Percentiles rank a stretch among this genome's conserved stretches.
These are phyloP conservation scores for Atrina japonica DNA, from an alignment of 2,888 invertebrate genomes.

Conservation along the genomic window DNA sequence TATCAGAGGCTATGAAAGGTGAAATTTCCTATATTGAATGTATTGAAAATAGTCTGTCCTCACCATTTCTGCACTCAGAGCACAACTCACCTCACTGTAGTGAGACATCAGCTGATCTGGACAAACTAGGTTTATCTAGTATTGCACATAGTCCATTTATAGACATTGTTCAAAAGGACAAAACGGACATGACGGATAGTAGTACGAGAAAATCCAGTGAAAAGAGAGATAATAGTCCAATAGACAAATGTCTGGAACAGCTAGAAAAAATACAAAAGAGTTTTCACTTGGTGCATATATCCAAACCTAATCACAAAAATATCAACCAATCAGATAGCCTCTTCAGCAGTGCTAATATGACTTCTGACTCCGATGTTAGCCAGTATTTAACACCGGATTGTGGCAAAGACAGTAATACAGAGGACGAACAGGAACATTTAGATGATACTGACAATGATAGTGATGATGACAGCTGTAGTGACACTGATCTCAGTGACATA, in stretches of 20 bases:
- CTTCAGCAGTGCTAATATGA: slow-evolving; percentile 30
- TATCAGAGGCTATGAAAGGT: slow-evolving; percentile 1
- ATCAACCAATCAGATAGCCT: slow-evolving; percentile 34
- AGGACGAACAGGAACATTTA: slow-evolving; percentile 17
- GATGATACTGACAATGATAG: slow-evolving; percentile 15
- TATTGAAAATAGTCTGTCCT: slow-evolving; percentile 27
- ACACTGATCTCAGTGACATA: slow-evolving; percentile 38
- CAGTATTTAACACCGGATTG: background rate
- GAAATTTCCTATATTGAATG: slow-evolving; percentile 30
- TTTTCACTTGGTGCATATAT: slow-evolving; percentile 43
- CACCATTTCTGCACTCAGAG: background rate
- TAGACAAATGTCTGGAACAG: slow-evolving; percentile 35
- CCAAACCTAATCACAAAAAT: slow-evolving; percentile 24
- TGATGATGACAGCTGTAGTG: slow-evolving; percentile 4
- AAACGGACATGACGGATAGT: no score
- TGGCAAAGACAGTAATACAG: slow-evolving; percentile 1
- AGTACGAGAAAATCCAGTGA: slow-evolving; percentile 6
- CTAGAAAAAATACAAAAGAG: slow-evolving; percentile 51
- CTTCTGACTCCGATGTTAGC: slow-evolving; percentile 3
- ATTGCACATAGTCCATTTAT: slow-evolving; percentile 19
- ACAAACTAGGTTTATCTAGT: slow-evolving; percentile 25
- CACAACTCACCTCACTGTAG: background rate
- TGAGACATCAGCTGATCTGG: background rate
- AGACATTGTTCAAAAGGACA: no score
- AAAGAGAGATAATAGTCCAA: slow-evolving; percentile 12